Evolutionary conservation across 2,888 invertebrate genomes (phyloP).

Genomic region (Melitaea athalia): DNA sequence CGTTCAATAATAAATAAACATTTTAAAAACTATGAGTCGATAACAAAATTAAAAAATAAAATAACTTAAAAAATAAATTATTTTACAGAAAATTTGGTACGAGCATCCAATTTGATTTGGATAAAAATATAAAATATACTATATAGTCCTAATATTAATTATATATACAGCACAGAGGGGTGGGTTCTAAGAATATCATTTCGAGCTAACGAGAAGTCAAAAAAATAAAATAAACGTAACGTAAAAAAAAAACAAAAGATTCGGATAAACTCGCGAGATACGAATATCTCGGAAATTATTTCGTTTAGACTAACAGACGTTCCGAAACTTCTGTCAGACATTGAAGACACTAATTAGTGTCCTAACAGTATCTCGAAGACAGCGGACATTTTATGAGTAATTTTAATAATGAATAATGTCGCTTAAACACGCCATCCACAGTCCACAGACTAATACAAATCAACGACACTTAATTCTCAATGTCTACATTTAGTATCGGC

Average conservation of each 20-base stretch:
- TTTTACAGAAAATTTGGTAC: conserved; percentile 63
- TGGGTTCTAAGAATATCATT: neutral
- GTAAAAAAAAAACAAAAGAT: neutral
- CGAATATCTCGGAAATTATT: neutral
- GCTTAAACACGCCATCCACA: too few species aligned
- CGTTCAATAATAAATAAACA: conserved; percentile 32
- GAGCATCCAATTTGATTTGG: conserved; percentile 72
- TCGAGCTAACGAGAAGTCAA: neutral
- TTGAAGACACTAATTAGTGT: too few species aligned
- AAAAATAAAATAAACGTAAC: neutral
- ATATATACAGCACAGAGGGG: conserved; percentile 6
- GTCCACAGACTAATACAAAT: too few species aligned
- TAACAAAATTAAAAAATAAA: conserved; percentile 33
- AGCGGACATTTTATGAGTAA: too few species aligned
- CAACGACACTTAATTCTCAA: too few species aligned
- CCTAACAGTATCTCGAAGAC: too few species aligned
- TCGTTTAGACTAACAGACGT: too few species aligned
- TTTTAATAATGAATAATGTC: too few species aligned
- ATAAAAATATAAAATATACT: conserved; percentile 44
- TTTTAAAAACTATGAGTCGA: conserved; percentile 41
- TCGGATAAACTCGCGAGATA: neutral
- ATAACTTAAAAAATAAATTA: conserved; percentile 41
- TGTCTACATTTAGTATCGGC: too few species aligned
- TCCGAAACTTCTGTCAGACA: too few species aligned
- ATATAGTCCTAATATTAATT: conserved; percentile 1